Conservation (phyloP, 2,113 vertebrate genomes). For the Gnathonemus echidnorhynchus region DNA sequence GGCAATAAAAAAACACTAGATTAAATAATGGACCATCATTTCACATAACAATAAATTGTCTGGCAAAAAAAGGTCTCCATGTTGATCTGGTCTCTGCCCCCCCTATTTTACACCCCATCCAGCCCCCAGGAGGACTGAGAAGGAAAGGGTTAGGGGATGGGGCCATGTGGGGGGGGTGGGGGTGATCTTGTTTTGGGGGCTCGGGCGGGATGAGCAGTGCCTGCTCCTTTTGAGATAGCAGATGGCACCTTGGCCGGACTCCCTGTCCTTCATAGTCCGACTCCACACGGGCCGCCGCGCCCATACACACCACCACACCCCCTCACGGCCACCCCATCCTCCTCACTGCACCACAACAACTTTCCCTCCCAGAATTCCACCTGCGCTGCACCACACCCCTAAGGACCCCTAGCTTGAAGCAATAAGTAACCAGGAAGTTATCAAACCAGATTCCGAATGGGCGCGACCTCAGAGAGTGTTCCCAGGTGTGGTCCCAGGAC, state of each 20-base stretch:
- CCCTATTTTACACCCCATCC: background rate
- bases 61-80: background rate
- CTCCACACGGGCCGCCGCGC: background rate
- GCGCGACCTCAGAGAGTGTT: background rate
- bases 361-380: background rate
- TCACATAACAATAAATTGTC: background rate
- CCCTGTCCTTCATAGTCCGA: background rate
- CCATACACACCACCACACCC: background rate
- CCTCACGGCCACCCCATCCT: background rate
- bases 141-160: background rate
- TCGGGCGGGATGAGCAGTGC: background rate
- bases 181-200: background rate
- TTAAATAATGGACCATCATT: background rate
- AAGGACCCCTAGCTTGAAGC: background rate
- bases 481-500: background rate
- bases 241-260: constrained; percentile 1
- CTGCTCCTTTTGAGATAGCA: background rate
- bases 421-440: background rate
- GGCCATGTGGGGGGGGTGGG: background rate
- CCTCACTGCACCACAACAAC: background rate
- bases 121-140: background rate
- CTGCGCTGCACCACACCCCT: background rate
- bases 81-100: background rate
- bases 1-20: background rate
- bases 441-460: background rate